These are phyloP conservation scores for Nyctibius bracteatus DNA, from an alignment of 2,113 vertebrate species.

Conservation along the genomic window DNA sequence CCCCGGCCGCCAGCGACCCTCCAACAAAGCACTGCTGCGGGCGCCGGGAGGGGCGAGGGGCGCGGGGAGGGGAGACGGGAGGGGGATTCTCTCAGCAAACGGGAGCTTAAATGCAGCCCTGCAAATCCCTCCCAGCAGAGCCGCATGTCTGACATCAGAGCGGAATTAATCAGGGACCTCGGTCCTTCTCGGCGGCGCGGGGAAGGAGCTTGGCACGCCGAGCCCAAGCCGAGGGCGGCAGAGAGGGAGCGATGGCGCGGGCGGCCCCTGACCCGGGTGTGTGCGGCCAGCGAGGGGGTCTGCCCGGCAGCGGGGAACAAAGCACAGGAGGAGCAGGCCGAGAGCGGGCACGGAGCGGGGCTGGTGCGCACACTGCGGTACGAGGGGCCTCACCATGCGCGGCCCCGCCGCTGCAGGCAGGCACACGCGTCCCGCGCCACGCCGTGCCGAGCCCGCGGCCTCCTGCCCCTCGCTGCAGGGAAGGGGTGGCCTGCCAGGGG, in stretches of 20 bases:
- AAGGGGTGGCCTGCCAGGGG: neutral
- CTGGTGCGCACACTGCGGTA: neutral
- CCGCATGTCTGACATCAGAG: slow-evolving; percentile 32
- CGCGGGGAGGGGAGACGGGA: neutral
- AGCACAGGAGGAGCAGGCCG: neutral
- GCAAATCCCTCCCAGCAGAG: slow-evolving; percentile 18
- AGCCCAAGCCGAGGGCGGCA: neutral
- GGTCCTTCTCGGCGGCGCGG: neutral
- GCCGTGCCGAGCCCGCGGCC: no score
- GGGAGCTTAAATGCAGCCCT: neutral
- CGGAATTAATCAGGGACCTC: neutral
- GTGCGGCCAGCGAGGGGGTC: neutral
- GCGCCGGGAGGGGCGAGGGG: neutral
- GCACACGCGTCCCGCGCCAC: neutral
- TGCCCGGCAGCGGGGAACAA: neutral
- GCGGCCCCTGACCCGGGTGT: neutral
- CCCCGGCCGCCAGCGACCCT: neutral
- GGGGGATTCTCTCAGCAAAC: neutral
- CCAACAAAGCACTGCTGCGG: neutral
- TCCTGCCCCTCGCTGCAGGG: neutral
- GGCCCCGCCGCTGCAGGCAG: neutral
- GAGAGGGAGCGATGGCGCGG: neutral
- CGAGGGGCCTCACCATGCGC: neutral
- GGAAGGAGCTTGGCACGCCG: neutral
- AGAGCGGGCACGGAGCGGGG: no score